Evolutionary conservation across 2,888 invertebrate species (phyloP).

Genomic region (Aleiodes leptofemur): DNA sequence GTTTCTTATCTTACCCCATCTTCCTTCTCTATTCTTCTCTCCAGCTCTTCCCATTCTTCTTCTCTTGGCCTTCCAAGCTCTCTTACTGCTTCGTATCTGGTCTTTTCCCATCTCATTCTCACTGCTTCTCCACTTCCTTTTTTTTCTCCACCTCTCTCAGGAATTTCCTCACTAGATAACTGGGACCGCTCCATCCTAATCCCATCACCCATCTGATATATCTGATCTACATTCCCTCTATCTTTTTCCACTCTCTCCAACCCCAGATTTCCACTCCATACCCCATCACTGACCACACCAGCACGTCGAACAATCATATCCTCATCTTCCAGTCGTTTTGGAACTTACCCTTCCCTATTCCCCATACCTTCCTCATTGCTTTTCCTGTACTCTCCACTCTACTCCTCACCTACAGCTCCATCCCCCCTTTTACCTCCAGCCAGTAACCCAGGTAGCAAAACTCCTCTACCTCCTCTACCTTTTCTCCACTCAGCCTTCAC

Average conservation of each 20-base stretch:
- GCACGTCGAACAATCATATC: too few relatives aligned
- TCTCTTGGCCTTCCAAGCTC: neutral
- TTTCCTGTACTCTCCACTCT: too few relatives aligned
- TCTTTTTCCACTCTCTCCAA: slow-evolving; percentile 19
- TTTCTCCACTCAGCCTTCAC: too few relatives aligned
- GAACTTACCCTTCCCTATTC: too few relatives aligned
- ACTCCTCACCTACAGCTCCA: too few relatives aligned
- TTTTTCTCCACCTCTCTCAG: slow-evolving; percentile 10
- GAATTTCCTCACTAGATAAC: slow-evolving; percentile 35
- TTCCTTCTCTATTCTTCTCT: too few relatives aligned
- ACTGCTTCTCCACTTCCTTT: neutral
- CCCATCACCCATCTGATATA: slow-evolving; percentile 40
- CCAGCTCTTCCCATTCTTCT: neutral
- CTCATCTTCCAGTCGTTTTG: too few relatives aligned
- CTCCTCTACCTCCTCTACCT: too few relatives aligned
- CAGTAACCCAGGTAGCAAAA: too few relatives aligned
- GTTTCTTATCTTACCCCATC: too few relatives aligned
- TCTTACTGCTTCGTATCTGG: neutral
- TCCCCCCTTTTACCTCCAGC: too few relatives aligned
- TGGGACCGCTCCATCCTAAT: slow-evolving; percentile 30
- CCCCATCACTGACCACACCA: slow-evolving; percentile 37
- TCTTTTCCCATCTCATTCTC: slow-evolving; percentile 5
- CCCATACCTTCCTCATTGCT: too few relatives aligned
- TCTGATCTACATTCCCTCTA: slow-evolving; percentile 36
- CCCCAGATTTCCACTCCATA: slow-evolving; percentile 53